phyloP scores from a whole-genome alignment of 2,797 vertebrate genomes.

The Crypturellus tataupa region DNA sequence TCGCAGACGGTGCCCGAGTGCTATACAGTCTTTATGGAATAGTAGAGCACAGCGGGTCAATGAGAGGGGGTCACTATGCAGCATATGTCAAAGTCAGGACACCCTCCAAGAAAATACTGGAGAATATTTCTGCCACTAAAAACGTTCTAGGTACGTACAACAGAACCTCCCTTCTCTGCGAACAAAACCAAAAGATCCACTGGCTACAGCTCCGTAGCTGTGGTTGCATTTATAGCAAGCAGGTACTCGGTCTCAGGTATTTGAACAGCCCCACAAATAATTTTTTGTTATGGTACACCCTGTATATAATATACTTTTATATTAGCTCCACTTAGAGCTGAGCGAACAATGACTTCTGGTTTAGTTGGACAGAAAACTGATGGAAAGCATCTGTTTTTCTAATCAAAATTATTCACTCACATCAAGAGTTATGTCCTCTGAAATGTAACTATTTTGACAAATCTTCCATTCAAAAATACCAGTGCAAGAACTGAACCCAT shows the following conservation, averaged over 20 bases:
- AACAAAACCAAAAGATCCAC: not conserved
- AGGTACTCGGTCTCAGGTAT: not conserved
- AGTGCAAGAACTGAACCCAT: not conserved
- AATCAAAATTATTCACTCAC: not conserved
- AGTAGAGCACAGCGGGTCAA: constrained; percentile 96
- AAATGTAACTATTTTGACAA: not conserved
- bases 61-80: constrained; percentile 94
- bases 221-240: not conserved
- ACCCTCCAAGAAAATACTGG: constrained; percentile 84
- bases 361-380: not conserved
- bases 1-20: constrained; percentile 86
- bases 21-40: constrained; percentile 95
- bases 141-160: constrained; percentile 85
- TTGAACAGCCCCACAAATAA: not conserved
- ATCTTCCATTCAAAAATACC: not conserved
- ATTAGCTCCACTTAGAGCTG: not conserved
- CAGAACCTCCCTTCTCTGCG: not conserved
- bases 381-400: not conserved
- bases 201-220: not conserved
- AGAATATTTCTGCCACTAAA: constrained; percentile 80
- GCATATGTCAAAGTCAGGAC: constrained; percentile 94
- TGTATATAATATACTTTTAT: not conserved
- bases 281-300: not conserved
- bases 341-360: not conserved
- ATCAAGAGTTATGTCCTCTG: not conserved